phyloP scores from a whole-genome alignment of 1,140 invertebrate genomes.

The Tetragonula clypearis region DNA sequence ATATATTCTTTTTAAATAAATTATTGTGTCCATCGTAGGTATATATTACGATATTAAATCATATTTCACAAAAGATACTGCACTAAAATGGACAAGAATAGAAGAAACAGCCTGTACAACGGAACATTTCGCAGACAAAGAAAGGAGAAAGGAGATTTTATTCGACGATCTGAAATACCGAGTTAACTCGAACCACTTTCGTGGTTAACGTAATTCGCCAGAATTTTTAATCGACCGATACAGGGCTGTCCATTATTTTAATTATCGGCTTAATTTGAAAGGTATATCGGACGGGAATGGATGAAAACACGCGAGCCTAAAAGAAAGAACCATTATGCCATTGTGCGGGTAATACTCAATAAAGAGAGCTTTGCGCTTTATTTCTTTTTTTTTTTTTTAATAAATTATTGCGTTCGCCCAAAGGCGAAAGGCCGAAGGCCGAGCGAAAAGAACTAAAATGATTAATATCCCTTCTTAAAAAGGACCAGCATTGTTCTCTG shows the following conservation, averaged over 20 bases:
- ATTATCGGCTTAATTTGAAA: neutral
- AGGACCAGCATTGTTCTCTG: neutral
- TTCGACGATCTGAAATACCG: neutral
- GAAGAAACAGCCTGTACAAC: too few relatives aligned
- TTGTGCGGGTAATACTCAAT: neutral
- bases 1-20: too few relatives aligned
- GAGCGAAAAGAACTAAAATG: neutral
- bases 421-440: too few relatives aligned
- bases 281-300: neutral
- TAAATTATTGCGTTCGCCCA: neutral
- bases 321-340: neutral
- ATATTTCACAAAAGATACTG: too few relatives aligned
- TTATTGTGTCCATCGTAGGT: too few relatives aligned
- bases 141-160: neutral
- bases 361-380: neutral
- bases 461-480: neutral
- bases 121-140: neutral
- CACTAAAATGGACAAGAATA: too few relatives aligned
- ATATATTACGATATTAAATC: too few relatives aligned
- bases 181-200: neutral
- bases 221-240: neutral
- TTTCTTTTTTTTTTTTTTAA: neutral
- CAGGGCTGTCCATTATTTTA: too few relatives aligned
- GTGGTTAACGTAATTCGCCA: neutral
- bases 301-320: neutral